Base-by-base conservation (phyloP, 2,888 invertebrate genomes). In the Melolontha melolontha region DNA sequence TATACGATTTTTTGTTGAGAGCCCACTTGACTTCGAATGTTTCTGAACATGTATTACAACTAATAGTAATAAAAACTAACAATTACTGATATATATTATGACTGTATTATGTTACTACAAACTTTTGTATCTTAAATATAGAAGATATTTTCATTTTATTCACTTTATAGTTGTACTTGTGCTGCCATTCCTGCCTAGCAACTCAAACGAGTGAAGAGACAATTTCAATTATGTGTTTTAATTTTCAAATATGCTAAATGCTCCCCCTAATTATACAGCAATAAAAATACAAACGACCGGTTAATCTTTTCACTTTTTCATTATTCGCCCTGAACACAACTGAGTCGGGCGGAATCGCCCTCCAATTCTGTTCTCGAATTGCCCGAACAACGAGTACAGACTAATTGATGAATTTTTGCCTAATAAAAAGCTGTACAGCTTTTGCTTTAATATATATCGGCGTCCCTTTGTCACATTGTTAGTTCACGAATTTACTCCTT, bases 381-480 rank as follows among this genome's bases (percentile, higher is more conserved):
- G 44, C 64, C 17, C 44, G 52, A 27, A 64, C 64, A 42, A 40
- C 64, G 27, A 29, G 64, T 12, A 44, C 7, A 44, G 54, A 64
- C 64, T 64, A 64, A 64, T 64, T 64, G 64, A 64, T 64, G 52
- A 52, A 54, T 54, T 54, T 64, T 64, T 34, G 42, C 52, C 52
- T 52, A 52, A 52, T 52, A 54, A 52, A 54, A 44, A 64, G 54
- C 54, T 54, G 27, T 54, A 52, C 64, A 6, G 34, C 34, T 34
- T 34, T 34, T 34, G 47, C 47, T 47, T 47, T 62, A 22, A 34
- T 2, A 39, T 34, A 17, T 22, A 34, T 22, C 11, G 12, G 12
- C 34, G 34, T n/a, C n/a, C 59, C 44, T 29, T 47, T 42, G 51
- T 52, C 22, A 34, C n/a, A 29, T 14, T 11, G 14, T 55, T 40